Conservation (phyloP, 2,888 invertebrate genomes). For the Entomobrya multifasciata region DNA sequence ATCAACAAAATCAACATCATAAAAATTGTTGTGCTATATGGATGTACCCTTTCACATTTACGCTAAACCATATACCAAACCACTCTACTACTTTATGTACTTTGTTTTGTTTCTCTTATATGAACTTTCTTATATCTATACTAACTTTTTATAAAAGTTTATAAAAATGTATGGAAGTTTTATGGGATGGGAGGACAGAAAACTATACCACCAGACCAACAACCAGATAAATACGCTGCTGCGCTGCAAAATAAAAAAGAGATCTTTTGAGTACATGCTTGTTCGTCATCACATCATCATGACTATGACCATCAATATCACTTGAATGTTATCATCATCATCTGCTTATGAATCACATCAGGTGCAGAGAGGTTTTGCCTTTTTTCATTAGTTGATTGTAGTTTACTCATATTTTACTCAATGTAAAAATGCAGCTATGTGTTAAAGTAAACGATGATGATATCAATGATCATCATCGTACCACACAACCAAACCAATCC, state of each 20-base stretch:
- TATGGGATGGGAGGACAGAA: neutral
- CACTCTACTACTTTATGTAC: neutral
- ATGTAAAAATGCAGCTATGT: too few relatives aligned
- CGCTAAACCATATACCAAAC: too few relatives aligned
- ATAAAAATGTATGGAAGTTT: neutral
- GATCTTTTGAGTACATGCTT: neutral
- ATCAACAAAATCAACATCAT: too few relatives aligned
- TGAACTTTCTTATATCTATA: neutral
- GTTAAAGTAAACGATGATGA: too few relatives aligned
- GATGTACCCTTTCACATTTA: too few relatives aligned
- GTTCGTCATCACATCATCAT: neutral
- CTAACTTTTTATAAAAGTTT: neutral
- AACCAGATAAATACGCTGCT: neutral
- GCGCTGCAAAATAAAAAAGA: neutral
- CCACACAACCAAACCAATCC: neutral
- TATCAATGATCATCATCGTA: too few relatives aligned
- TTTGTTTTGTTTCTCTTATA: neutral
- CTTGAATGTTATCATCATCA: constrained; percentile 46
- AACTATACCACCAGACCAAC: too few relatives aligned
- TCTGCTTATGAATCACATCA: constrained; percentile 22
- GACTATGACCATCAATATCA: constrained; percentile 10
- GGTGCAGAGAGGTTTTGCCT: neutral
- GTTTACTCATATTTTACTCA: neutral
- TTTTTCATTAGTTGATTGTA: neutral
- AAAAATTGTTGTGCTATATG: too few relatives aligned